A percentile compares a stretch with the other conserved stretches of the same genome.
Conservation (phyloP, 2,113 vertebrate genomes). For the Leiothrix lutea region DNA sequence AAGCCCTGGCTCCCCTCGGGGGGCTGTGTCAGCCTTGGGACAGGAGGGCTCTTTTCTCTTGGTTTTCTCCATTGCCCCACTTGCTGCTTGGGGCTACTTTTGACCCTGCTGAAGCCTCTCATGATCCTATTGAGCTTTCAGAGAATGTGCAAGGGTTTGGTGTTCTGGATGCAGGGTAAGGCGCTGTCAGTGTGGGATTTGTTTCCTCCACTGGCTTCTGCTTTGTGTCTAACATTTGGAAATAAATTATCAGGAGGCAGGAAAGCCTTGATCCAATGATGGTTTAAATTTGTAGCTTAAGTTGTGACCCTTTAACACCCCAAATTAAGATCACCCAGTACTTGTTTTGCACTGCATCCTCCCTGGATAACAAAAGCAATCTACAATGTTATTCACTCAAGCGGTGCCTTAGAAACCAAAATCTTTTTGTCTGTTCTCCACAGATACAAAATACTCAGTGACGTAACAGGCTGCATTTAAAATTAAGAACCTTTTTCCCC, state of each 20-base stretch:
- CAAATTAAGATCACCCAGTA: neutral
- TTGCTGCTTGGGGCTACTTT: neutral
- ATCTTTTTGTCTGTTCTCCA: neutral
- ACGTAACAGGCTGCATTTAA: neutral
- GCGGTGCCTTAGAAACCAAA: neutral
- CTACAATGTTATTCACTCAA: neutral
- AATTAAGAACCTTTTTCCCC: neutral
- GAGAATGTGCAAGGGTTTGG: accelerated
- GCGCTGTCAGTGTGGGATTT: neutral
- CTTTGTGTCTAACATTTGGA: neutral
- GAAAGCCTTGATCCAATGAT: neutral
- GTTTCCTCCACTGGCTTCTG: neutral
- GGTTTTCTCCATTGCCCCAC: neutral
- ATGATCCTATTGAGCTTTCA: neutral
- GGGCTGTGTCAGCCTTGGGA: neutral
- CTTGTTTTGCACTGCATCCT: neutral
- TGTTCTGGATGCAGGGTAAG: neutral
- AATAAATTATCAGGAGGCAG: neutral
- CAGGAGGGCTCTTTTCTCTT: neutral
- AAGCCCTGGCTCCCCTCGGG: neutral
- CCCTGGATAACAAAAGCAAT: neutral
- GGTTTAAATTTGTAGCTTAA: neutral
- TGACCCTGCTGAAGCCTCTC: neutral
- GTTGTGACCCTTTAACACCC: neutral
- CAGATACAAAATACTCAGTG: neutral